Conservation (phyloP, 1,140 invertebrate species). For the Sitobion miscanthi region DNA sequence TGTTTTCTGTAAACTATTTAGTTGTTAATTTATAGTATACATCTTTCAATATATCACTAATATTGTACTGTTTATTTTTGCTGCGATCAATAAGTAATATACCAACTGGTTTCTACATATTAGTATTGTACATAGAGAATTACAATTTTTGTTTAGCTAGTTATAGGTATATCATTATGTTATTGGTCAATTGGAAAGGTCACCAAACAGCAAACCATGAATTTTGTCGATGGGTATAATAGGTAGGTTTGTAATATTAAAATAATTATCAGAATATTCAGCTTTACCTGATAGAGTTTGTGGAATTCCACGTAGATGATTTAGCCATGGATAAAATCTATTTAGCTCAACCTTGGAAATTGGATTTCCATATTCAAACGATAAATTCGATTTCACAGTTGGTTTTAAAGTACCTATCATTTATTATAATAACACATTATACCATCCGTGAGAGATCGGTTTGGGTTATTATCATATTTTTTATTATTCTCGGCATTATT, state of each 20-base stretch:
- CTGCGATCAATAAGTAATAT: not conserved
- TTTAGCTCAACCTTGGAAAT: constrained; percentile 32
- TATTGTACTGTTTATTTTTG: not conserved
- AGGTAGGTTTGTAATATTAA: not conserved
- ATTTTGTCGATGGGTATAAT: not conserved
- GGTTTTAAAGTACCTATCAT: constrained; percentile 35
- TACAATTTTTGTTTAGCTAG: not conserved
- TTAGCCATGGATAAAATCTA: constrained; percentile 18
- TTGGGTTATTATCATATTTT: not conserved
- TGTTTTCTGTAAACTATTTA: not conserved
- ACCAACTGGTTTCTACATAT: not conserved
- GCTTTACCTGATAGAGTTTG: not conserved
- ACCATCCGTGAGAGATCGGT: not conserved
- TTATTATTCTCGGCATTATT: not conserved
- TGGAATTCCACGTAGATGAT: not conserved
- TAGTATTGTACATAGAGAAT: not conserved
- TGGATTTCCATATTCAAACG: constrained; percentile 43
- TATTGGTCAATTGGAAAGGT: not conserved
- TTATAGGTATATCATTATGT: not conserved
- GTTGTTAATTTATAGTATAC: not conserved
- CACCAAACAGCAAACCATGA: not conserved
- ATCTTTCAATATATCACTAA: not conserved
- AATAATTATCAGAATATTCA: not conserved
- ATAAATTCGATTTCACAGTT: constrained; percentile 39
- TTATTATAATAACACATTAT: constrained; percentile 13